These are phyloP conservation scores for Sphaeramia orbicularis DNA, from an alignment of 2,797 vertebrate species.

Conservation along the genomic window DNA sequence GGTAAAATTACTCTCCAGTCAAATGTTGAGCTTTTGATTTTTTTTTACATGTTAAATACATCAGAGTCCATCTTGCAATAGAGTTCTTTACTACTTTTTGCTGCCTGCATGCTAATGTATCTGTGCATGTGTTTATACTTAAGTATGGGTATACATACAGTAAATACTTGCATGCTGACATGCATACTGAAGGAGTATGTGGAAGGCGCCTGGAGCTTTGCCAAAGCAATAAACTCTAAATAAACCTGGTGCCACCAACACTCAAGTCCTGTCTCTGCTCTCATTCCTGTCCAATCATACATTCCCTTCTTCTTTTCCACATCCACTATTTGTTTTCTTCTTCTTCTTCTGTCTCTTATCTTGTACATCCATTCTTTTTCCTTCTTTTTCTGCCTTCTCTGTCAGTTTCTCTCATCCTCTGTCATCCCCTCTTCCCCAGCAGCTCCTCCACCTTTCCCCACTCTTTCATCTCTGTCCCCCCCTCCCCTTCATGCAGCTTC, in stretches of 20 bases:
- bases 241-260: constrained; percentile 62
- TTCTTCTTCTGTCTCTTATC: neutral
- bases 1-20: constrained; percentile 61
- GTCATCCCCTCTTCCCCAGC: neutral
- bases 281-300: constrained; percentile 42
- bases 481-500: constrained; percentile 7
- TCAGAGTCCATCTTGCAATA: no score
- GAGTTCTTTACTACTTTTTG: constrained; percentile 15
- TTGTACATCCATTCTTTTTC: neutral
- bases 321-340: constrained; percentile 16
- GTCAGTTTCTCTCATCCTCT: constrained; percentile 17
- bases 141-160: neutral
- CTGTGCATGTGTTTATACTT: neutral
- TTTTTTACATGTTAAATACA: neutral
- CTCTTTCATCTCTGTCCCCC: constrained; percentile 16
- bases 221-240: constrained; percentile 72
- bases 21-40: constrained; percentile 35
- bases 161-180: neutral
- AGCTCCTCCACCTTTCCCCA: constrained; percentile 2
- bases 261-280: constrained; percentile 39
- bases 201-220: constrained; percentile 48
- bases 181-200: constrained; percentile 30
- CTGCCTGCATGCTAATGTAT: neutral
- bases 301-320: constrained; percentile 34
- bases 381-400: neutral